phyloP scores from a whole-genome alignment of 2,113 vertebrate species.

The Nestor notabilis region DNA sequence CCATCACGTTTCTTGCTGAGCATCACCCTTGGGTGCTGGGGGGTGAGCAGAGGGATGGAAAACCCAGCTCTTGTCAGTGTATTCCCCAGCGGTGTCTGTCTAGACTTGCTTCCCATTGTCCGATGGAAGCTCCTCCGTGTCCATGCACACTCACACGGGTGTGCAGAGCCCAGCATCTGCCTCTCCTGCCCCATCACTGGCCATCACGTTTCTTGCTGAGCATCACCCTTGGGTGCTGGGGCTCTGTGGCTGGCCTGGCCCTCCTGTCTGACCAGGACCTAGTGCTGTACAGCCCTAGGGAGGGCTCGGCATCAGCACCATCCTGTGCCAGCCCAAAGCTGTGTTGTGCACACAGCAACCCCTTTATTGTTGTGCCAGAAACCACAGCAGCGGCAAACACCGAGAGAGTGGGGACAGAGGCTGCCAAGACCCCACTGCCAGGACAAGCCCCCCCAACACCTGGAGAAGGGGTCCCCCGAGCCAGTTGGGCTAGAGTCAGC shows the following conservation, averaged over 20 bases:
- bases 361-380: constrained; percentile 54
- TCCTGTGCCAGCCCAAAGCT: rapidly evolving
- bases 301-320: rapidly evolving
- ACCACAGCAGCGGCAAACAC: background rate
- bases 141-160: rapidly evolving
- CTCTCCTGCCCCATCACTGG: background rate
- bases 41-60: background rate
- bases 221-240: background rate
- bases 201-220: background rate
- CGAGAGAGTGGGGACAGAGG: background rate
- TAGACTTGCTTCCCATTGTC: background rate
- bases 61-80: background rate
- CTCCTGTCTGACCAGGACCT: background rate
- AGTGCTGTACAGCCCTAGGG: rapidly evolving
- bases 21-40: background rate
- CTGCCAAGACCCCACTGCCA: background rate
- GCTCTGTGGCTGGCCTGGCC: background rate
- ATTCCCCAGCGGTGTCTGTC: background rate
- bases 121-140: background rate
- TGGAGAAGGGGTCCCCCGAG: background rate
- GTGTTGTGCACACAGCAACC: background rate
- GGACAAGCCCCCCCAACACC: background rate
- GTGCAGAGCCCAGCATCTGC: background rate
- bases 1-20: background rate
- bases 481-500: background rate